Percentiles rank a stretch among this genome's conserved stretches.
These are phyloP conservation scores for Ginglymostoma cirratum DNA, from an alignment of 2,113 vertebrate genomes.

Conservation along the genomic window DNA sequence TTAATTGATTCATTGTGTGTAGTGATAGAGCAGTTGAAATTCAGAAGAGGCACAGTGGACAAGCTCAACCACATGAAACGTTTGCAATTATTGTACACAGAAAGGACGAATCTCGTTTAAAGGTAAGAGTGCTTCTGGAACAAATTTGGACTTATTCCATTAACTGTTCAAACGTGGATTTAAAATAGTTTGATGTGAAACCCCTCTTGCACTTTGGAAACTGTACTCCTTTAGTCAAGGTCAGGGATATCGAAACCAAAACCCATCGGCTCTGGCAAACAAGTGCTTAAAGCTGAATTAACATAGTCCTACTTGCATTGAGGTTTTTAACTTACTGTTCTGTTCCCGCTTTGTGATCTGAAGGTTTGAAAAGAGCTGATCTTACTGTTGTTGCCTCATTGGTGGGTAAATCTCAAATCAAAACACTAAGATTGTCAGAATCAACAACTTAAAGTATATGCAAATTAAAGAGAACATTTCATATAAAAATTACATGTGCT, in stretches of 20 bases:
- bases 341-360: not conserved
- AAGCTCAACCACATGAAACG: not conserved
- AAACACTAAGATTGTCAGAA: not conserved
- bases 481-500: not conserved
- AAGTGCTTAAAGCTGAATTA: not conserved
- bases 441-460: not conserved
- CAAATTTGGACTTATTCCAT: not conserved
- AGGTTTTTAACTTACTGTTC: not conserved
- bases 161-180: not conserved
- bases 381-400: not conserved
- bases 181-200: not conserved
- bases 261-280: not conserved
- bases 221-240: not conserved
- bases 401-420: not conserved
- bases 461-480: not conserved
- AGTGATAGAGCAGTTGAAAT: not conserved
- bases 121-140: not conserved
- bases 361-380: not conserved
- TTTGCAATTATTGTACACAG: not conserved
- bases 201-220: not conserved
- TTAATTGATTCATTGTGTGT: not conserved
- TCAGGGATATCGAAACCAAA: not conserved
- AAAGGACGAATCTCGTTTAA: not conserved
- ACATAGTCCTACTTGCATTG: not conserved
- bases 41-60: not conserved